A percentile compares a stretch with the other conserved stretches of the same genome.
phyloP scores from a whole-genome alignment of 2,797 vertebrate species.

The Protosalanx chinensis region DNA sequence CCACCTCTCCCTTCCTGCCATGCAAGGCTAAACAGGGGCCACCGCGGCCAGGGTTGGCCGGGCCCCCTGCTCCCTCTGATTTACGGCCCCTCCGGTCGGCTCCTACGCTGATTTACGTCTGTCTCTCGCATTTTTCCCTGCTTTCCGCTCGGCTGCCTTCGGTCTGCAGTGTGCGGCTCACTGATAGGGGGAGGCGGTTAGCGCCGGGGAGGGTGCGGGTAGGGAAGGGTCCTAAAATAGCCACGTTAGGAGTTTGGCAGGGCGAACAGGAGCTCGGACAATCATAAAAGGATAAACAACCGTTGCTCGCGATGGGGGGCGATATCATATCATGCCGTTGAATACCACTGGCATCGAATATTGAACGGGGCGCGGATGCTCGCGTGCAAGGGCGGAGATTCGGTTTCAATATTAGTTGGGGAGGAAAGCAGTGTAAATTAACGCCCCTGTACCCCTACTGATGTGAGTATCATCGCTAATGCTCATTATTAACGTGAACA shows the following conservation, averaged over 20 bases:
- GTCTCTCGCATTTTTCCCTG: slow-evolving; percentile 47
- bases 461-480: no score
- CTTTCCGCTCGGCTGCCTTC: slow-evolving; percentile 54
- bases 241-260: slow-evolving; percentile 49
- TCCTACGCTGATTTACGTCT: slow-evolving; percentile 62
- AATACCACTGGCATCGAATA: background rate
- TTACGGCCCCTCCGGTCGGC: slow-evolving; percentile 51
- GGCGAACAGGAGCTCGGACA: slow-evolving; percentile 40
- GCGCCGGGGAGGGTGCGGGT: slow-evolving; percentile 27
- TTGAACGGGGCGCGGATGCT: no score
- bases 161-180: slow-evolving; percentile 34
- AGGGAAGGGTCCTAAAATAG: slow-evolving; percentile 23
- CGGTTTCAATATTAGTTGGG: no score
- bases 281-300: slow-evolving; percentile 64
- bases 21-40: slow-evolving; percentile 17
- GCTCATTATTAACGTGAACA: no score
- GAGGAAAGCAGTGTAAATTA: no score
- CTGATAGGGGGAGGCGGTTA: slow-evolving; percentile 59
- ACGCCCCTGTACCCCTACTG: no score
- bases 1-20: slow-evolving; percentile 16
- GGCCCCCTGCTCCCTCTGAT: slow-evolving; percentile 46
- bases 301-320: slow-evolving; percentile 41
- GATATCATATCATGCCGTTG: slow-evolving; percentile 33
- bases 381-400: no score
- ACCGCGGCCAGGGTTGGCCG: slow-evolving; percentile 30